Evolutionary conservation across 2,113 vertebrate genomes (phyloP), one percentile per base, ranked within the genome.

Genomic region (Micronycteris hirsuta): DNA sequence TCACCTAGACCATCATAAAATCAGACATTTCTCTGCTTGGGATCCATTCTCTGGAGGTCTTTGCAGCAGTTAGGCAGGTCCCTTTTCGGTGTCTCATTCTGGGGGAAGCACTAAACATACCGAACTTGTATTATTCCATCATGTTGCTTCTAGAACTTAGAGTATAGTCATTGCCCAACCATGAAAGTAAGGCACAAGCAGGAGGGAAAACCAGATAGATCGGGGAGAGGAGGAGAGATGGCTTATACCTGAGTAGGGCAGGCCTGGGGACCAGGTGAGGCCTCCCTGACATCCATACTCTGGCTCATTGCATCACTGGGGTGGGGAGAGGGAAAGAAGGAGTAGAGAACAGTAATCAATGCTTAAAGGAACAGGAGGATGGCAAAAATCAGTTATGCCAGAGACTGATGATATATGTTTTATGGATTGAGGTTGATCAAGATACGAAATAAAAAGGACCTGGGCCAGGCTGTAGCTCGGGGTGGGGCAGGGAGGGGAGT

Each of bases 211-310:
- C 17, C 43, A 65, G 3, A 68, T 22, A 76, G 8, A 11, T 9
- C 28, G 47, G 49, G 49, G 9, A 8, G 3, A 49, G 19, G 17
- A 76, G 45, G 45, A 47, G 7, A 36, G 17, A 7, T 16, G 54
- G 12, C 33, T 17, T 36, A 12, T 17, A 20, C 17, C 41, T 38
- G 19, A 56, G 24, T 16, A 56, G 20, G 19, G 22, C 28, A 68
- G 70, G 2, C 61, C 15, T 8, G 15, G 2, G 41, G 7, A 28
- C 0, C 33, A 47, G 41, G 2, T 22, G 28, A 54, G 22, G 26
- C 0, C n/a, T 4, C 26, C 7, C 12, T 4, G 5, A 8, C n/a
- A 78, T 71, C 45, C 52, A 20, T 1, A 3, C 1, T 14, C 4
- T 24, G 33, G 12, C 11, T 41, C 54, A 3, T 4, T 67, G 78